These are phyloP conservation scores for Agriopis aurantiaria DNA, from an alignment of 2,888 invertebrate genomes.

Conservation along the genomic window DNA sequence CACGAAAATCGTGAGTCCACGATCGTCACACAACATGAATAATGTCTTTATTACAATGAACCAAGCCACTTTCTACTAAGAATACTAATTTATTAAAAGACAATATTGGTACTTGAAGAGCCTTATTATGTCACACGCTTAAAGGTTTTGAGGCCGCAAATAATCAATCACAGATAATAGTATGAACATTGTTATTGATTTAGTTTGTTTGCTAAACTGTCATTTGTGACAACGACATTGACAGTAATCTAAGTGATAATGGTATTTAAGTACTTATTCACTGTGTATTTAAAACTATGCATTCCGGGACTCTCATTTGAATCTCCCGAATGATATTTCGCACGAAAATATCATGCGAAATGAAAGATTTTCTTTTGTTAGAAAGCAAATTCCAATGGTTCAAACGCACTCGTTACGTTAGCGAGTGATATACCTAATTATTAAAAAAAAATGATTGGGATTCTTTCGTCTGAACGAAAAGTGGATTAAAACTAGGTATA, in stretches of 20 bases:
- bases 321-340: no score
- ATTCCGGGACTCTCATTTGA: no score
- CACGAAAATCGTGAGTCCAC: conserved; percentile 65
- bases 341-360: no score
- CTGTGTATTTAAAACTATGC: no score
- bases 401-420: no score
- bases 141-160: conserved; percentile 29
- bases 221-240: conserved; percentile 15
- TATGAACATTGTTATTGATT: conserved; percentile 1
- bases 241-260: neutral
- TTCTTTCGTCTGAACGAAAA: no score
- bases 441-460: no score
- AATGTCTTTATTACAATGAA: conserved; percentile 58
- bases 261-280: neutral
- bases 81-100: conserved; percentile 42
- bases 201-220: neutral
- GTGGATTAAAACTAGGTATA: no score
- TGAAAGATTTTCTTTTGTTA: no score
- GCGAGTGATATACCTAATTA: no score
- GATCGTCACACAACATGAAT: conserved; percentile 58
- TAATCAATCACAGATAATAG: conserved; percentile 22
- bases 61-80: conserved; percentile 42
- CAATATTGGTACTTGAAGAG: conserved; percentile 40
- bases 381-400: no score
- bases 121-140: conserved; percentile 34